Conservation (phyloP, 2,888 invertebrate genomes). For the Archaeoteleia sp. region DNA sequence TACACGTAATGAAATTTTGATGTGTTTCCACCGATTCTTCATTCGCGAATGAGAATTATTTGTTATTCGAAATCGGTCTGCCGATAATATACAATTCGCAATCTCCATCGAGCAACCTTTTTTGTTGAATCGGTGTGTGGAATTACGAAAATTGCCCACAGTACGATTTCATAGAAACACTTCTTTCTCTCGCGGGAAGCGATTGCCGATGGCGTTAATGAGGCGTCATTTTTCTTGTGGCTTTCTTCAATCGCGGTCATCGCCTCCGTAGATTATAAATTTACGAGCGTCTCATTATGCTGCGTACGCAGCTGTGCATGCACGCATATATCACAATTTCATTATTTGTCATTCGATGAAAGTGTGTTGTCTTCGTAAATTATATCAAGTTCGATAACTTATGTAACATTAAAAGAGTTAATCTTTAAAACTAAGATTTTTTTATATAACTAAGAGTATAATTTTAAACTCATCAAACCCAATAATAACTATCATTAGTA, state of each 20-base stretch:
- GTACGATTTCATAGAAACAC: conserved; percentile 5
- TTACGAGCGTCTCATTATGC: conserved; percentile 37
- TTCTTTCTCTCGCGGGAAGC: conserved; percentile 3
- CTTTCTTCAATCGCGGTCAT: conserved; percentile 35
- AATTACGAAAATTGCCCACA: conserved; percentile 22
- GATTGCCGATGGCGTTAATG: conserved; percentile 23
- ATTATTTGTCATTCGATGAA: conserved; percentile 28
- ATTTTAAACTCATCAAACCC: too few species aligned
- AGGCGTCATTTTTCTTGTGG: conserved; percentile 28
- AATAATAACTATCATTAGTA: too few species aligned
- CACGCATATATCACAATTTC: conserved; percentile 34
- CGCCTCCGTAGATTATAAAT: conserved; percentile 41
- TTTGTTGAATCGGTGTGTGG: conserved; percentile 10
- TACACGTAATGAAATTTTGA: conserved; percentile 36
- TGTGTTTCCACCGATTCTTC: conserved; percentile 16
- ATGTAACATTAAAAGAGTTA: too few species aligned
- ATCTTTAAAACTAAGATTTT: too few species aligned
- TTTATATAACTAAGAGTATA: too few species aligned
- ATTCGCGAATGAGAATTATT: conserved; percentile 27
- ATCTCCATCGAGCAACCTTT: conserved; percentile 6
- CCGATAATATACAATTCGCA: conserved; percentile 28
- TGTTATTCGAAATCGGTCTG: conserved; percentile 4
- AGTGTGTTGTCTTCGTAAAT: too few species aligned
- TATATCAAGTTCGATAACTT: too few species aligned
- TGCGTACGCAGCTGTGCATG: conserved; percentile 24